Evolutionary conservation across 1,140 invertebrate genomes (phyloP).

Genomic region (Bilobella aurantiaca): DNA sequence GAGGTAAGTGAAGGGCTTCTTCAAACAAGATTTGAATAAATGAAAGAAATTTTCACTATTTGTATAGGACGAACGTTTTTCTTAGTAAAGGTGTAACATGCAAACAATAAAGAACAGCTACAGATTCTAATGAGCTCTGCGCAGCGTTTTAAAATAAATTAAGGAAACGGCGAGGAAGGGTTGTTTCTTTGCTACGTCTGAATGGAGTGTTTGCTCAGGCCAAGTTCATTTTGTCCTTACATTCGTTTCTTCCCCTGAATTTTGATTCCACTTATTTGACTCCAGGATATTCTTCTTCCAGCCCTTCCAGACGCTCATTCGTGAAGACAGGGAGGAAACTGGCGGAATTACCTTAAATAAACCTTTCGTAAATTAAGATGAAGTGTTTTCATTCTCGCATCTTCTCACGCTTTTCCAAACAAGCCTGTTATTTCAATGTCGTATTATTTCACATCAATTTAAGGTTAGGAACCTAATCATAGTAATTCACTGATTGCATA

Average conservation of each 20-base stretch:
- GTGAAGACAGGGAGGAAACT: neutral
- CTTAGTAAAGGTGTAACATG: neutral
- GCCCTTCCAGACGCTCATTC: neutral
- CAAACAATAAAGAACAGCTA: constrained; percentile 2
- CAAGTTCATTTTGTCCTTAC: no score
- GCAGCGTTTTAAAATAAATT: no score
- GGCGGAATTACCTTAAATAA: neutral
- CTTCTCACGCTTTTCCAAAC: neutral
- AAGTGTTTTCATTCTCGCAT: constrained; percentile 4
- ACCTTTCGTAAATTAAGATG: neutral
- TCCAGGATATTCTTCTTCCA: neutral
- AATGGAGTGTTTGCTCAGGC: no score
- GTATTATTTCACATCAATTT: constrained; percentile 1
- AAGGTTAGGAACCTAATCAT: neutral
- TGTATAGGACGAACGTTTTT: neutral
- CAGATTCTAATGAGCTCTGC: neutral
- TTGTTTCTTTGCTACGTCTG: neutral
- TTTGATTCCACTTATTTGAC: constrained; percentile 1
- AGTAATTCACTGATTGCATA: neutral
- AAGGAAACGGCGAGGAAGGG: no score
- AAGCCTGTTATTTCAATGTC: neutral
- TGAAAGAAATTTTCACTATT: neutral
- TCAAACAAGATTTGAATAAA: no score
- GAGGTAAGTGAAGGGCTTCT: no score
- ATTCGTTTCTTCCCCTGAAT: neutral